Conservation (phyloP, 1,140 invertebrate species). For the Drosophila santomea region DNA sequence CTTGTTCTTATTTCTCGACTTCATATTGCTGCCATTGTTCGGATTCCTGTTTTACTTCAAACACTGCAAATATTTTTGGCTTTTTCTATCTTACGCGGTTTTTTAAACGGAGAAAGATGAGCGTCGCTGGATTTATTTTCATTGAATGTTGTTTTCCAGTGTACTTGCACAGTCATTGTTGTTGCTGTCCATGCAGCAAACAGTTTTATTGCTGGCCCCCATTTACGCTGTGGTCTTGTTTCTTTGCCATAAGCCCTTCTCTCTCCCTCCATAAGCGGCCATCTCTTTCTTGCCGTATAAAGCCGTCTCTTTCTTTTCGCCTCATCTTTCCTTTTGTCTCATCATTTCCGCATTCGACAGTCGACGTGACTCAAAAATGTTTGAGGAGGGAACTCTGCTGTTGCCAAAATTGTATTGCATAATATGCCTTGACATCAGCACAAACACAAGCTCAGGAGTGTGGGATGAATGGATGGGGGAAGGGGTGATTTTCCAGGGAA, state of each 20-base stretch:
- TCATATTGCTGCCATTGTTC: slow-evolving; percentile 47
- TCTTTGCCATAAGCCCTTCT: no score
- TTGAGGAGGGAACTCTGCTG: slow-evolving; percentile 30
- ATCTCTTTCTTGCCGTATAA: not conserved
- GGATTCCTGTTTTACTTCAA: slow-evolving; percentile 21
- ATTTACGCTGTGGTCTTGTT: slow-evolving; percentile 52
- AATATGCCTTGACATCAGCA: slow-evolving; percentile 68
- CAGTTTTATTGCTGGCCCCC: slow-evolving; percentile 64
- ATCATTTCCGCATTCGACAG: slow-evolving; percentile 65
- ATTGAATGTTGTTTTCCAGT: not conserved
- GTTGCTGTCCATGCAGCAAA: slow-evolving; percentile 60
- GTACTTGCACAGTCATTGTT: slow-evolving; percentile 1
- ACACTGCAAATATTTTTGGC: not conserved
- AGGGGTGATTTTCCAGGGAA: slow-evolving; percentile 4
- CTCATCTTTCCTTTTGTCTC: slow-evolving; percentile 40
- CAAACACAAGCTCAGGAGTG: slow-evolving; percentile 26
- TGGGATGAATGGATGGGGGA: not conserved
- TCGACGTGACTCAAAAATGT: slow-evolving; percentile 67
- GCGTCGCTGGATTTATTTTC: no score
- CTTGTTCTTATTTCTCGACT: slow-evolving; percentile 33
- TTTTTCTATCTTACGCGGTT: no score
- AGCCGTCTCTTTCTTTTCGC: not conserved
- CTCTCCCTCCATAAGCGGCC: not conserved
- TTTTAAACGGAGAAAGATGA: no score
- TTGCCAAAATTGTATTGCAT: slow-evolving; percentile 75